Conservation (phyloP, 92 coral and sea anemone species). For the Heliopora coerulea region DNA sequence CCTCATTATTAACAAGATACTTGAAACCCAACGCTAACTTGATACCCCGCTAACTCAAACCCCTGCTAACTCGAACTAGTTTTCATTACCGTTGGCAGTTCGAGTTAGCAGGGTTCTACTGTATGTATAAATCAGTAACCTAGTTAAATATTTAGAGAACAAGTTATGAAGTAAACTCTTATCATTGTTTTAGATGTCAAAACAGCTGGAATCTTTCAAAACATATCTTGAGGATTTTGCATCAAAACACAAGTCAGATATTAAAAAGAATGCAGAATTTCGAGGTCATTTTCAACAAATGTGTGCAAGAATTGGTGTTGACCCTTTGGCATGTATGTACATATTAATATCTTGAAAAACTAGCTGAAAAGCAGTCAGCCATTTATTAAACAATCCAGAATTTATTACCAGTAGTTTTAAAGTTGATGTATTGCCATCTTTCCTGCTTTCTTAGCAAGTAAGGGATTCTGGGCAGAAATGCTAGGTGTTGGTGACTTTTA, state of each 20-base stretch:
- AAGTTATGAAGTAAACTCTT: too few species aligned
- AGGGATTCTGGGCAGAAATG: slow-evolving; percentile 99
- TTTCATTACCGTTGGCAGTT: too few species aligned
- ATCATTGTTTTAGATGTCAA: slow-evolving; percentile 71
- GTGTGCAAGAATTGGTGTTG: slow-evolving; percentile 99
- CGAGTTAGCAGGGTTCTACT: too few species aligned
- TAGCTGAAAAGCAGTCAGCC: too few species aligned
- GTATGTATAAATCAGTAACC: too few species aligned
- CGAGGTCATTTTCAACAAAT: slow-evolving; percentile 98
- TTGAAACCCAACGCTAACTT: too few species aligned
- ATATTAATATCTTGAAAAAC: not conserved
- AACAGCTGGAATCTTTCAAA: slow-evolving; percentile 92
- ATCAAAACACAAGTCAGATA: slow-evolving; percentile 88
- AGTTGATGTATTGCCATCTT: not conserved
- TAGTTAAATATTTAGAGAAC: too few species aligned
- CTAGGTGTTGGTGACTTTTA: slow-evolving; percentile 99
- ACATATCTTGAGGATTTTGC: slow-evolving; percentile 96
- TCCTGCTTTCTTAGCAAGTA: slow-evolving; percentile 69
- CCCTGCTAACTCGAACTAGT: too few species aligned
- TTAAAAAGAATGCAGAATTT: slow-evolving; percentile 93
- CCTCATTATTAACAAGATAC: too few species aligned
- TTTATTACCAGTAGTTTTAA: too few species aligned
- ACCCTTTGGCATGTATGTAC: slow-evolving; percentile 96
- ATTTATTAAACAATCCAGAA: too few species aligned
- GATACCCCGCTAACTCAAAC: too few species aligned